phyloP scores from a whole-genome alignment of 2,113 vertebrate genomes.

The Opisthocomus hoazin region DNA sequence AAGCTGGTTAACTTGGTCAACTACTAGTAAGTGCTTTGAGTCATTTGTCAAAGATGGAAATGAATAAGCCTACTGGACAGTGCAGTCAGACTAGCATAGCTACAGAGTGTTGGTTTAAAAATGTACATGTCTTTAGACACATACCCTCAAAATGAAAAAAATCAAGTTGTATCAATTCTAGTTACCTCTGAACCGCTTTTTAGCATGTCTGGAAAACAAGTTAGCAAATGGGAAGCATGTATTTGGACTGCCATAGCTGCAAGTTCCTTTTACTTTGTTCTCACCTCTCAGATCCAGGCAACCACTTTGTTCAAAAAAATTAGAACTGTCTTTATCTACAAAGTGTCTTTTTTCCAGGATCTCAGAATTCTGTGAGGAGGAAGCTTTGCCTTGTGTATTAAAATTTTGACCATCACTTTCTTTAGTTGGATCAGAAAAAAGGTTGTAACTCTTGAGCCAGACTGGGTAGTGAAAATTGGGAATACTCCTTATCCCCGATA shows the following conservation, averaged over 20 bases:
- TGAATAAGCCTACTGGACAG: not conserved
- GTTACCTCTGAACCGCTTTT: constrained; percentile 56
- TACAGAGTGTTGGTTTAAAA: not conserved
- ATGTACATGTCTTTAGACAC: not conserved
- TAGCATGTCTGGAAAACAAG: not conserved
- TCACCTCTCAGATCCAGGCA: not conserved
- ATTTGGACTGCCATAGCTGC: not conserved
- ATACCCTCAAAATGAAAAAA: not conserved
- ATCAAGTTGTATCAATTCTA: not conserved
- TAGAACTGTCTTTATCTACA: not conserved
- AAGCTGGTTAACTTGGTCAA: not conserved
- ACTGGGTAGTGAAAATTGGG: constrained; percentile 73
- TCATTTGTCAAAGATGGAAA: not conserved
- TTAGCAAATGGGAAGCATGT: not conserved
- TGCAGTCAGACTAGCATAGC: not conserved
- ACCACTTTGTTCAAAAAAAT: not conserved
- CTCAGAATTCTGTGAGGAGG: not conserved
- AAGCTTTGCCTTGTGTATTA: not conserved
- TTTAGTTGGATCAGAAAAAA: constrained; percentile 18
- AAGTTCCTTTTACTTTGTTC: not conserved
- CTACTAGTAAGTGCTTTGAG: not conserved
- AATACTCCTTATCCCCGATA: constrained; percentile 77
- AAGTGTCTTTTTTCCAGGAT: not conserved
- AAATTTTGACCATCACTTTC: not conserved
- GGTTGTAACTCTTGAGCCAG: constrained; percentile 69